Conservation (phyloP, 1,140 invertebrate species). For the Euborellia annulipes region DNA sequence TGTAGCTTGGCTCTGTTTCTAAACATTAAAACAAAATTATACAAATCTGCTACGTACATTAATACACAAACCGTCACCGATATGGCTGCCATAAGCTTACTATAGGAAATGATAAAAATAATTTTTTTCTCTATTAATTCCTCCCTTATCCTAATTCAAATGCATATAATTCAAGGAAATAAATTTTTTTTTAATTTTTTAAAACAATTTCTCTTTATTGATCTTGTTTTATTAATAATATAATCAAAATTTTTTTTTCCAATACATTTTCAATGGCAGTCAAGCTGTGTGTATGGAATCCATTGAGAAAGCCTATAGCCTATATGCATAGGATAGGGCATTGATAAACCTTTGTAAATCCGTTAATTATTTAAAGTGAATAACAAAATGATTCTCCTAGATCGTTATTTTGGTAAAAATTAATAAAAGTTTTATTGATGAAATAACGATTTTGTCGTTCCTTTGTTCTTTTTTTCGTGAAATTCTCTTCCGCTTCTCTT, state of each 20-base stretch:
- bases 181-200: not conserved
- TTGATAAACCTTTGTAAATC: no score
- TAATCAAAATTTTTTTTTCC: no score
- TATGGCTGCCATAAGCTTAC: constrained; percentile 27
- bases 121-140: no score
- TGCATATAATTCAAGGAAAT: no score
- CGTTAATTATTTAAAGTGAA: not conserved
- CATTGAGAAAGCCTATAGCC: not conserved
- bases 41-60: constrained; percentile 8
- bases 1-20: constrained; percentile 7
- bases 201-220: not conserved
- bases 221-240: not conserved
- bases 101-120: constrained; percentile 9
- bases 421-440: constrained; percentile 12
- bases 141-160: no score
- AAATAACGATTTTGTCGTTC: constrained; percentile 8
- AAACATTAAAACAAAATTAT: constrained; percentile 11
- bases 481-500: constrained; percentile 9
- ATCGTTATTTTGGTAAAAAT: constrained; percentile 4
- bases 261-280: constrained; percentile 10
- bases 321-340: not conserved
- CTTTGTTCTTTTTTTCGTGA: constrained; percentile 12
- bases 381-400: not conserved
- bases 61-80: constrained; percentile 24
- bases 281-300: constrained; percentile 8